Evolutionary conservation across 2,888 invertebrate species (phyloP).

Genomic region (Pseudolycoriella hygida): DNA sequence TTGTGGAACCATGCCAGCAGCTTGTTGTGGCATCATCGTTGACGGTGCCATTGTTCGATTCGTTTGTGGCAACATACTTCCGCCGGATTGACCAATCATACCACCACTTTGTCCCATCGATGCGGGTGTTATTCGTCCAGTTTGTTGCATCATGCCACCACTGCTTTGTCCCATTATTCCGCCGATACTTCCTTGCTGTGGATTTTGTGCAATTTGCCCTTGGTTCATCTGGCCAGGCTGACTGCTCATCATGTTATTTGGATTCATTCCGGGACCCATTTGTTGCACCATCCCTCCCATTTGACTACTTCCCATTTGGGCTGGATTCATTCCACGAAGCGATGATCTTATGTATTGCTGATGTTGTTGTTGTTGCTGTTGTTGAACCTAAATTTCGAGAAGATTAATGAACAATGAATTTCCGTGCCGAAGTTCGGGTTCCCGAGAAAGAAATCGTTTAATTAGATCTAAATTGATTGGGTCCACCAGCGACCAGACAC

Average conservation of each 20-base stretch:
- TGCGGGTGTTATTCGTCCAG: background rate
- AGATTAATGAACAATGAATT: no score
- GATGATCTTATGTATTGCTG: slow-evolving; percentile 24
- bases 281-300: slow-evolving; percentile 27
- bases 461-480: no score
- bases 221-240: slow-evolving; percentile 12
- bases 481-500: no score
- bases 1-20: background rate
- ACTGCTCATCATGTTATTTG: slow-evolving; percentile 14
- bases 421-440: no score
- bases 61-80: background rate
- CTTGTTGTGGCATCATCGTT: background rate
- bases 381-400: no score
- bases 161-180: background rate
- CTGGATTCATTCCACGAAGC: slow-evolving; percentile 25
- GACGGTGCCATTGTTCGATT: background rate
- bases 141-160: slow-evolving; percentile 4
- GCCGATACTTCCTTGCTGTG: slow-evolving; percentile 15
- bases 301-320: slow-evolving; percentile 29
- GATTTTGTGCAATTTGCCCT: slow-evolving; percentile 17
- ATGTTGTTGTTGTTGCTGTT: slow-evolving; percentile 20
- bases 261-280: slow-evolving; percentile 15
- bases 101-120: slow-evolving; percentile 3
- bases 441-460: no score
- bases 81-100: background rate